A percentile compares a stretch with the other conserved stretches of the same genome.
Evolutionary conservation across 1,140 invertebrate species (phyloP).

Genomic region (Bicyclus anynana): DNA sequence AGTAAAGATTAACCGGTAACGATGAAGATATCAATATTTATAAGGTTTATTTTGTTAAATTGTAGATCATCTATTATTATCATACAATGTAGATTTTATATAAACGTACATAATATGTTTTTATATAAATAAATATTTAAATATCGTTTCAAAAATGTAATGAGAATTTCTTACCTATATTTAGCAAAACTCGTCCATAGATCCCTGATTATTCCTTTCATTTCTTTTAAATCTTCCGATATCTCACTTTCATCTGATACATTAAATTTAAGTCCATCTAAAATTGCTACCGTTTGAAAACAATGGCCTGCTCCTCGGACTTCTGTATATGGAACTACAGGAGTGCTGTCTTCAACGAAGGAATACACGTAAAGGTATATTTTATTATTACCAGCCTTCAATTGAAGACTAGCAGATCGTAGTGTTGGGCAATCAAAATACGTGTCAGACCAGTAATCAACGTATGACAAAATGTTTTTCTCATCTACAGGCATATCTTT

Average conservation of each 20-base stretch:
- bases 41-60: no score
- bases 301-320: slow-evolving; percentile 39
- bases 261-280: slow-evolving; percentile 26
- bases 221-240: slow-evolving; percentile 16
- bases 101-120: no score
- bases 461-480: slow-evolving; percentile 36
- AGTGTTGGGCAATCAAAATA: slow-evolving; percentile 40
- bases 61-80: no score
- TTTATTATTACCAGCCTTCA: slow-evolving; percentile 34
- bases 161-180: slow-evolving; percentile 20
- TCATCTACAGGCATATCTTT: slow-evolving; percentile 26
- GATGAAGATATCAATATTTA: no score
- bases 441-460: slow-evolving; percentile 48
- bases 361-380: slow-evolving; percentile 52
- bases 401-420: slow-evolving; percentile 31
- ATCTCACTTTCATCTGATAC: slow-evolving; percentile 7
- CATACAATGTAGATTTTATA: no score
- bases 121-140: not conserved
- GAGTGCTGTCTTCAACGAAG: slow-evolving; percentile 31
- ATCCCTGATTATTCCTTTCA: slow-evolving; percentile 23
- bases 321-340: slow-evolving; percentile 31
- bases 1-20: no score
- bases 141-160: no score
- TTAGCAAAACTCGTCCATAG: slow-evolving; percentile 30
- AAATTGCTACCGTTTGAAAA: slow-evolving; percentile 29